phyloP scores from a whole-genome alignment of 2,113 vertebrate species.

The Dunckerocampus dactyliophorus region DNA sequence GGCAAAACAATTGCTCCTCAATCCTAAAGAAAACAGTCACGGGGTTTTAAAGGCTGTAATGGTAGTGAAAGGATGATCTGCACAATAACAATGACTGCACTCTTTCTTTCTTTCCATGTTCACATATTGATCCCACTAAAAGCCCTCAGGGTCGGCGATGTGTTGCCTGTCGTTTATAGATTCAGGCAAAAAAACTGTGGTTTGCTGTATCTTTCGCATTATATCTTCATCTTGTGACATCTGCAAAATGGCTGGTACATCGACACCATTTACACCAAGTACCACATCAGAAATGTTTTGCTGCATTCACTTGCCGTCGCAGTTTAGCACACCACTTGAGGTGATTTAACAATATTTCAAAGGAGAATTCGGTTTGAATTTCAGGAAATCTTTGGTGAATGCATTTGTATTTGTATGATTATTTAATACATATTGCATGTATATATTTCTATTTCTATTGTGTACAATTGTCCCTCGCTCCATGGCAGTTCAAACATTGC shows the following conservation, averaged over 20 bases:
- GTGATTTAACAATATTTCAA: too few relatives aligned
- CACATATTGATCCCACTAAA: constrained; percentile 51
- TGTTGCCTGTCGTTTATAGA: constrained; percentile 23
- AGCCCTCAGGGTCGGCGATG: constrained; percentile 29
- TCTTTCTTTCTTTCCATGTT: constrained; percentile 23
- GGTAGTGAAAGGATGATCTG: constrained; percentile 17
- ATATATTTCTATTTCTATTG: too few relatives aligned
- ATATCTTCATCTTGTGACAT: neutral
- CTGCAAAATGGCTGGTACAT: neutral
- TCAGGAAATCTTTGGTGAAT: too few relatives aligned
- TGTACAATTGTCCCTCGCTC: too few relatives aligned
- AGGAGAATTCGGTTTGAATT: too few relatives aligned
- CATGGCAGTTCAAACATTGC: too few relatives aligned
- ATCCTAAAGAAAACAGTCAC: constrained; percentile 27
- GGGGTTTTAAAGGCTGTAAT: constrained; percentile 47
- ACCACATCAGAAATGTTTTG: too few relatives aligned
- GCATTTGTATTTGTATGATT: too few relatives aligned
- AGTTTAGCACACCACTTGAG: too few relatives aligned
- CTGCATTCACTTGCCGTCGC: too few relatives aligned
- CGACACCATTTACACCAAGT: too few relatives aligned
- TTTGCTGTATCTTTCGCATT: constrained; percentile 20
- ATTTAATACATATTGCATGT: too few relatives aligned
- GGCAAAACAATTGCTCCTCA: constrained; percentile 36
- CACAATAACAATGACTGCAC: neutral
- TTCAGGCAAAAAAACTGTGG: constrained; percentile 21